These are phyloP conservation scores for Clytia hemisphaerica DNA, from an alignment of 30 jellyfish, hydroid and myxozoan genomes.

Conservation along the genomic window DNA sequence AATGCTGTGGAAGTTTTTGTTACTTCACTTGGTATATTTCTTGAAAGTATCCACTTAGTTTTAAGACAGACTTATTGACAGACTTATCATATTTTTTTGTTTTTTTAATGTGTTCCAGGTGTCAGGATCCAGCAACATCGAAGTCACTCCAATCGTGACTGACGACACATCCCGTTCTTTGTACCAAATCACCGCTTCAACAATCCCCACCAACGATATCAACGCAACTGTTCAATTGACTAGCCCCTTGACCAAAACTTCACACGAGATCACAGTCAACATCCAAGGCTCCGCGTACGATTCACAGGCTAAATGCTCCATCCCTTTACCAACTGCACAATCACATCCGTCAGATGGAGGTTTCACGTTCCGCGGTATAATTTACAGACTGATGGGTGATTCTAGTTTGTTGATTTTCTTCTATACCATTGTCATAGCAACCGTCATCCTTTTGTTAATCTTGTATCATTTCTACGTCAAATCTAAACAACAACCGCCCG, in stretches of 20 bases:
- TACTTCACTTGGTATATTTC: background rate
- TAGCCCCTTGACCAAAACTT: constrained; percentile 13
- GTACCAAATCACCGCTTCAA: constrained; percentile 3
- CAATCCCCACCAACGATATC: constrained; percentile 7
- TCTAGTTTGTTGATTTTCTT: constrained; percentile 28
- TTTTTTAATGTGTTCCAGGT: background rate
- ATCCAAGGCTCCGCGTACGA: no score
- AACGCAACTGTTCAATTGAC: constrained; percentile 7
- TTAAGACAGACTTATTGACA: background rate
- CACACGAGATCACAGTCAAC: background rate
- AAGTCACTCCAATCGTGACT: constrained; percentile 1
- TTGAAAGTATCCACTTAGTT: background rate
- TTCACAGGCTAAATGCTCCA: no score
- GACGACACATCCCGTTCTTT: background rate
- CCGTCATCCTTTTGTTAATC: constrained; percentile 31
- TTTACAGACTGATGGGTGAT: constrained; percentile 10
- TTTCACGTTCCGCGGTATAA: no score
- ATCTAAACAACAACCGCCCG: constrained; percentile 8
- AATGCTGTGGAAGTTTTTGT: background rate
- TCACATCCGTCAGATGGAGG: no score
- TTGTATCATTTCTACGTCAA: constrained; percentile 27
- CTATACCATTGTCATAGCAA: constrained; percentile 45
- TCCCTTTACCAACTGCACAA: no score
- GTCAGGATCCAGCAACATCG: background rate
- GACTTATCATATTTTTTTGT: background rate